Evolutionary conservation across 2,888 invertebrate species (phyloP), one percentile per base, ranked within the genome.

Genomic region (Zele albiditarsus): DNA sequence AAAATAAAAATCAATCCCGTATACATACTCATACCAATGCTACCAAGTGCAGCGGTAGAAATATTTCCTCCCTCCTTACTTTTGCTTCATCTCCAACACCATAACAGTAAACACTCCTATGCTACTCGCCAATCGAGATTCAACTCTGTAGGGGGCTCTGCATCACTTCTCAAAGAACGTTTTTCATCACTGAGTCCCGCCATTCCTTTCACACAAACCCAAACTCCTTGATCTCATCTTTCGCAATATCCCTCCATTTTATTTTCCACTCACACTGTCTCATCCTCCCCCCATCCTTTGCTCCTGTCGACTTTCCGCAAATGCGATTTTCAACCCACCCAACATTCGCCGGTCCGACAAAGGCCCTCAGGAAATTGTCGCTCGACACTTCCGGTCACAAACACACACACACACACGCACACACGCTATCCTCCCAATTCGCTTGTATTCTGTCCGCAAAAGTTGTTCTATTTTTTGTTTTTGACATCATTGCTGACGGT

Each of bases 311-410:
- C 73, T 76, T 76, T 77, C 72, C 78, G 76, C 77, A 78, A 80
- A 76, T 76, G 73, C 78, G 74, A 80, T 80, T 79, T 78, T 42
- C 71, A 60, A 76, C 63, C 42, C 58, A 62, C 58, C 66, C 72
- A 72, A 68, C 73, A 49, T 42, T 68, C 66, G 33, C 68, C 57
- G 67, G 53, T 67, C 46, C 78, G 76, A 79, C 79, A 80, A 80
- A 80, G 78, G 74, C 73, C 49, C 57, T 76, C 76, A 79, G 78
- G 80, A 80, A 80, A 80, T 80, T 80, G 80, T 79, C 80, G 78
- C 75, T 78, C 76, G 72, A 78, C 69, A 78, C 78, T 78, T 80
- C 79, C 80, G 79, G 77, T 63, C 75, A 69, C 77, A 74, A 75
- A 66, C 73, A 69, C 27, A 28, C 28, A 28, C 46, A 1, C 38